Conservation (phyloP, 2,888 invertebrate species). For the Calliopum simillimum region DNA sequence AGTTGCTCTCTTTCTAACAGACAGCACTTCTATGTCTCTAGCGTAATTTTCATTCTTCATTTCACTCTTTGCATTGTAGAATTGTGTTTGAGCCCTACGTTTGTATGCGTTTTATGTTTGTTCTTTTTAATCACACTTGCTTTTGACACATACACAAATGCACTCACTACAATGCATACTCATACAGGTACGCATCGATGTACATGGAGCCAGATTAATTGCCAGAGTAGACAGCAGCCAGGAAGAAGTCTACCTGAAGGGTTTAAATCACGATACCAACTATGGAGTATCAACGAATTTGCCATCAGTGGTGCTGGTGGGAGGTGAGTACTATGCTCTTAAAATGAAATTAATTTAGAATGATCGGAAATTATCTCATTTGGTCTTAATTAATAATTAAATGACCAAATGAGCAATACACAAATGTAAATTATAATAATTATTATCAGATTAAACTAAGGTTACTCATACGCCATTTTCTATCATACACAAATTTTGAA, state of each 20-base stretch:
- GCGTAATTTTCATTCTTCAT: not conserved
- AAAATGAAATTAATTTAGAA: not conserved
- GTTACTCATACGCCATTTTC: not conserved
- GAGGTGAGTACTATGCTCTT: slow-evolving; percentile 73
- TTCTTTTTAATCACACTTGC: slow-evolving; percentile 9
- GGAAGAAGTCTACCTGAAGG: slow-evolving; percentile 85
- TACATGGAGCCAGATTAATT: slow-evolving; percentile 84
- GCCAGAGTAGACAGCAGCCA: slow-evolving; percentile 87
- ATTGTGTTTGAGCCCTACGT: slow-evolving; percentile 17
- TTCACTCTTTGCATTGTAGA: not conserved
- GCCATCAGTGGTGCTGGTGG: slow-evolving; percentile 88
- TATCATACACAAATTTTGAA: not conserved
- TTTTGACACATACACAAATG: not conserved
- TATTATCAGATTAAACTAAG: not conserved
- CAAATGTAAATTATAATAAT: too few species aligned
- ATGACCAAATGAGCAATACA: too few species aligned
- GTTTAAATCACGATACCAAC: slow-evolving; percentile 84
- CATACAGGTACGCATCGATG: slow-evolving; percentile 80
- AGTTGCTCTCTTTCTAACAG: not conserved
- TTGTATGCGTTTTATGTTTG: slow-evolving; percentile 20
- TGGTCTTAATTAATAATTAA: too few species aligned
- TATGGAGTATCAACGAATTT: slow-evolving; percentile 89
- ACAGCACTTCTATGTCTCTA: not conserved
- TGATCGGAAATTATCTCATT: too few species aligned
- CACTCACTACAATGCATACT: not conserved